These are phyloP conservation scores for Lepidurus apus DNA, from an alignment of 1,140 invertebrate genomes.

Conservation along the genomic window DNA sequence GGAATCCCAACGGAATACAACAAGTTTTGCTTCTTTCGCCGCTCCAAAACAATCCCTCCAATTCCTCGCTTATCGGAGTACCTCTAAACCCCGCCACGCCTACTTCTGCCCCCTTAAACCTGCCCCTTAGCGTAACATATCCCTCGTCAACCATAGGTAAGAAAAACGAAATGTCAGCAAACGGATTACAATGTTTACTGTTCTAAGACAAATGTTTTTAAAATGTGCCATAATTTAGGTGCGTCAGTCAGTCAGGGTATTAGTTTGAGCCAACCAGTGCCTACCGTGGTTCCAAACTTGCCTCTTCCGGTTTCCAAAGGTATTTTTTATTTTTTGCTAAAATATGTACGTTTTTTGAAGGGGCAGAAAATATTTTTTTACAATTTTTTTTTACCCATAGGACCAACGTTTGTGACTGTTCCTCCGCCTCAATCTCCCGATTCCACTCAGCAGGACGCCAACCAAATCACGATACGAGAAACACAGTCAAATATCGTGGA, in stretches of 20 bases:
- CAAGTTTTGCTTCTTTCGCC: neutral
- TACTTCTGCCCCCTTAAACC: neutral
- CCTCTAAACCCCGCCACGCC: neutral
- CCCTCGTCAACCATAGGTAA: neutral
- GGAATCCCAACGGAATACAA: neutral
- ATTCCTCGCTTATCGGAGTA: neutral
- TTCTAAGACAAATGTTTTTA: too few relatives aligned
- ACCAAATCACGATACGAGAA: constrained; percentile 86
- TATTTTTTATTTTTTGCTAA: neutral
- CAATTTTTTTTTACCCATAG: too few relatives aligned
- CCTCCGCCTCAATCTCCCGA: neutral
- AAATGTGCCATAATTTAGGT: neutral
- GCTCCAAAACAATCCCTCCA: neutral
- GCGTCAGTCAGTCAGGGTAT: neutral
- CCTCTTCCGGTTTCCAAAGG: neutral
- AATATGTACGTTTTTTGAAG: neutral
- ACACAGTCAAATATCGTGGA: constrained; percentile 89
- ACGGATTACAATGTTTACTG: too few relatives aligned
- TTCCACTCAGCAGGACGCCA: constrained; percentile 45
- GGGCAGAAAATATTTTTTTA: neutral
- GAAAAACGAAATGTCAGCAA: neutral
- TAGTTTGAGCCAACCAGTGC: neutral
- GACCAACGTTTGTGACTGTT: neutral
- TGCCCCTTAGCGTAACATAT: neutral
- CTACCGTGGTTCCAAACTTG: neutral